Percentiles rank a stretch among this genome's conserved stretches.
Evolutionary conservation across 2,797 vertebrate genomes (phyloP).

Genomic region (Myripristis jacobus): DNA sequence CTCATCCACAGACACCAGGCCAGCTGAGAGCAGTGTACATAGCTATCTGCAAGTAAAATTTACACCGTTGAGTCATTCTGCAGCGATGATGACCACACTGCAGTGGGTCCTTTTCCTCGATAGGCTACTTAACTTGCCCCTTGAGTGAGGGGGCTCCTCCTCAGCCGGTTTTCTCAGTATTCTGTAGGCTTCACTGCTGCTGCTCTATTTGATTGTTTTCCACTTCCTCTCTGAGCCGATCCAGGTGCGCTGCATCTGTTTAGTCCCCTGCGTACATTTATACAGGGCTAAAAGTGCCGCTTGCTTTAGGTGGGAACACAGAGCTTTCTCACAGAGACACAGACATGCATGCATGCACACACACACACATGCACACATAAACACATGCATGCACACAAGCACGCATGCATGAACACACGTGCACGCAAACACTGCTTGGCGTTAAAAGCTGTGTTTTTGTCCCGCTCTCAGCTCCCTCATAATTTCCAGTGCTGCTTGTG

Average conservation of each 20-base stretch:
- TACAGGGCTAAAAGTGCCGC: slow-evolving; percentile 32
- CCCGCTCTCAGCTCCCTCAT: slow-evolving; percentile 28
- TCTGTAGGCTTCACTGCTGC: slow-evolving; percentile 9
- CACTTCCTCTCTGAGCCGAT: slow-evolving; percentile 17
- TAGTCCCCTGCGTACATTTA: slow-evolving; percentile 24
- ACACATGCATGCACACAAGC: not conserved
- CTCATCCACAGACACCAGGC: slow-evolving; percentile 52
- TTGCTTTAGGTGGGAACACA: slow-evolving; percentile 45
- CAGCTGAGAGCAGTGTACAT: slow-evolving; percentile 23
- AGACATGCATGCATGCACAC: not conserved
- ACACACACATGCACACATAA: not conserved
- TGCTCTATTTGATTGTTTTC: slow-evolving; percentile 42
- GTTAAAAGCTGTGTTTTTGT: slow-evolving; percentile 33
- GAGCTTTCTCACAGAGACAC: slow-evolving; percentile 12
- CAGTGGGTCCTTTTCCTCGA: slow-evolving; percentile 54
- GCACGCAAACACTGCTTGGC: not conserved
- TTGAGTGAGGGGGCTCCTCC: slow-evolving; percentile 21
- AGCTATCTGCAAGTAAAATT: slow-evolving; percentile 51
- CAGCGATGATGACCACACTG: slow-evolving; percentile 22
- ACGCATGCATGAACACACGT: slow-evolving; percentile 1
- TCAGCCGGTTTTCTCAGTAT: slow-evolving; percentile 25
- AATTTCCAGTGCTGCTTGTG: slow-evolving; percentile 3
- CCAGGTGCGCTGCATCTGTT: slow-evolving; percentile 48
- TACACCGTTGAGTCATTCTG: slow-evolving; percentile 46
- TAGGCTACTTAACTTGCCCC: slow-evolving; percentile 16